A percentile compares a stretch with the other conserved stretches of the same genome.
phyloP scores from a whole-genome alignment of 2,888 invertebrate species.

The Trachelus iudaicus region DNA sequence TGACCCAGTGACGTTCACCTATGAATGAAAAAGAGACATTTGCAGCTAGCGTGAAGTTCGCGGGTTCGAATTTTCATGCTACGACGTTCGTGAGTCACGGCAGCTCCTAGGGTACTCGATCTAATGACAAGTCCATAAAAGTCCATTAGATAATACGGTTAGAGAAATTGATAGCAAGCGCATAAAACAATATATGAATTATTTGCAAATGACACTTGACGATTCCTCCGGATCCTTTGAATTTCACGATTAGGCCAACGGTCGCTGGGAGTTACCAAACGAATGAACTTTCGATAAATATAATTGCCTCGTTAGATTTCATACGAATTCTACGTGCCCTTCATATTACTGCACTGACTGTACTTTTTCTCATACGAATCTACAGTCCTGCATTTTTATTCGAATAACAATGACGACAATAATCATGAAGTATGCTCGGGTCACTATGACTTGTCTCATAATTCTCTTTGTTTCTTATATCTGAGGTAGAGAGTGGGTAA shows the following conservation, averaged over 20 bases:
- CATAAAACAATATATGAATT: background rate
- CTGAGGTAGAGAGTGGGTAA: background rate
- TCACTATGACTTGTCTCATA: background rate
- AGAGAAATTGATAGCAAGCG: background rate
- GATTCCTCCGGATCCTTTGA: background rate
- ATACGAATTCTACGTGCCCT: background rate
- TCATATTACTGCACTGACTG: background rate
- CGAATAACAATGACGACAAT: background rate
- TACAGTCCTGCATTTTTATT: background rate
- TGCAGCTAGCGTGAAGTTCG: background rate
- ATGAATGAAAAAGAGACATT: background rate
- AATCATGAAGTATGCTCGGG: background rate
- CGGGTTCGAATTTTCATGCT: background rate
- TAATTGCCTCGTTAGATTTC: background rate
- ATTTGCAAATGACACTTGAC: background rate
- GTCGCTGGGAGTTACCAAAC: background rate
- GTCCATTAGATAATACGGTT: background rate
- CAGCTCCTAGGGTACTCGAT: background rate
- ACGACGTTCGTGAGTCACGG: background rate
- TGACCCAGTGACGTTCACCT: background rate
- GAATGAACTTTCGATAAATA: background rate
- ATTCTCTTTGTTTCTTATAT: background rate
- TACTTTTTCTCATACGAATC: background rate
- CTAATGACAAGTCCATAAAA: background rate
- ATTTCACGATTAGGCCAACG: background rate